These are phyloP conservation scores for Thunnus albacares DNA, from an alignment of 2,797 vertebrate species.

Conservation along the genomic window DNA sequence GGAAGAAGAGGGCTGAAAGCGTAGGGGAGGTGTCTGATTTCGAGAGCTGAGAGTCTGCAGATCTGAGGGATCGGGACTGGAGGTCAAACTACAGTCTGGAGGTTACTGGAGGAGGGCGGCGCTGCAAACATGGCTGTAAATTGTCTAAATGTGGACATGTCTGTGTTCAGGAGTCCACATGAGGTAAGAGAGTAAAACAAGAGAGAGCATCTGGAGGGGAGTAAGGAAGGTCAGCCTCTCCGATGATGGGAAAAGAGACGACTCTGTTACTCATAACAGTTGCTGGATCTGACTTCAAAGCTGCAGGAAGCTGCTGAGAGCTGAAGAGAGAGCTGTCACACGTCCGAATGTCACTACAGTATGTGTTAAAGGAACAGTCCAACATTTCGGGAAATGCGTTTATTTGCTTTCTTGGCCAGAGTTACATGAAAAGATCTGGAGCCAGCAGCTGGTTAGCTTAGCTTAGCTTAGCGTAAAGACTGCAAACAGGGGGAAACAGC, in stretches of 20 bases:
- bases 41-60: not conserved
- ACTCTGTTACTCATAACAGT: slow-evolving; percentile 35
- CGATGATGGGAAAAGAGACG: slow-evolving; percentile 32
- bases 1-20: not conserved
- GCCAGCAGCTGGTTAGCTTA: no score
- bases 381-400: not conserved
- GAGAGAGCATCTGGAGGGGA: slow-evolving; percentile 40
- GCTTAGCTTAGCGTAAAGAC: no score
- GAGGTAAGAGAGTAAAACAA: slow-evolving; percentile 14
- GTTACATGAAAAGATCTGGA: no score
- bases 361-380: slow-evolving; percentile 15
- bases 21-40: not conserved
- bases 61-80: not conserved
- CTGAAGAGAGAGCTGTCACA: slow-evolving; percentile 2
- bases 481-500: no score
- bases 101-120: not conserved
- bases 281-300: slow-evolving; percentile 43
- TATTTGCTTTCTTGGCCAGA: no score
- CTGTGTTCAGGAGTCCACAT: slow-evolving; percentile 12
- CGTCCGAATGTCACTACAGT: not conserved
- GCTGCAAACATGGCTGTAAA: slow-evolving; percentile 30
- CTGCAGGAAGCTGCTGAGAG: slow-evolving; percentile 28
- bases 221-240: slow-evolving; percentile 30
- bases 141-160: slow-evolving; percentile 24
- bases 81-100: slow-evolving; percentile 30